phyloP scores from a whole-genome alignment of 2,113 vertebrate genomes.

The Cyrtonyx montezumae region DNA sequence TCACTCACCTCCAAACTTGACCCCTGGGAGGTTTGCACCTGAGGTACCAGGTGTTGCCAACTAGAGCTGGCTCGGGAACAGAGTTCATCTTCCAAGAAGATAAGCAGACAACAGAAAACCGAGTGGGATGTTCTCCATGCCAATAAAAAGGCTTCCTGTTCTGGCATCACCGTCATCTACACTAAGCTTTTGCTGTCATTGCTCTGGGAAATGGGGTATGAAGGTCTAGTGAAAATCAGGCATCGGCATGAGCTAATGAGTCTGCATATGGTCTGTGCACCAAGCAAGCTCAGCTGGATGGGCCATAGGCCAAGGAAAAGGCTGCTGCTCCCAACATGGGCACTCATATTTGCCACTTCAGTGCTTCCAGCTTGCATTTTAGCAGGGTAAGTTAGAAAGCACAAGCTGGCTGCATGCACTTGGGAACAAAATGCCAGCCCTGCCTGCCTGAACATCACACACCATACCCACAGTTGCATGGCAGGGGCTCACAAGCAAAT shows the following conservation, averaged over 20 bases:
- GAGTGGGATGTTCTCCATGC: neutral
- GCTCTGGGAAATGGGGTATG: neutral
- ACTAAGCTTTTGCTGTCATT: neutral
- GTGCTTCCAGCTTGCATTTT: neutral
- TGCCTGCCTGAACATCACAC: neutral
- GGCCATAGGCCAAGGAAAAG: neutral
- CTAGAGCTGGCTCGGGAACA: neutral
- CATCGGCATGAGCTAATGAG: neutral
- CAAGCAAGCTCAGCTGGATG: neutral
- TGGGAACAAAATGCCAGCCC: neutral
- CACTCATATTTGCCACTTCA: neutral
- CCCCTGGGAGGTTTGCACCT: fast-evolving
- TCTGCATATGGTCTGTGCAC: neutral
- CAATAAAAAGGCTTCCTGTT: neutral
- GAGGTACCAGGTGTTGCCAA: neutral
- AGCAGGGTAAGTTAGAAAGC: neutral
- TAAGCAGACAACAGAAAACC: neutral
- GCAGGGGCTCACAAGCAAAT: neutral
- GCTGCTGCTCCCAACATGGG: neutral
- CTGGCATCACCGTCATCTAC: neutral
- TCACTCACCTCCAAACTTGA: neutral
- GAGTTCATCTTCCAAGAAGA: neutral
- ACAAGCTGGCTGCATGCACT: neutral
- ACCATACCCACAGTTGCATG: fast-evolving
- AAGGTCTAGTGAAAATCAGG: neutral